These are phyloP conservation scores for Chrysomallon squamiferum DNA, from an alignment of 1,140 invertebrate species.

Conservation along the genomic window DNA sequence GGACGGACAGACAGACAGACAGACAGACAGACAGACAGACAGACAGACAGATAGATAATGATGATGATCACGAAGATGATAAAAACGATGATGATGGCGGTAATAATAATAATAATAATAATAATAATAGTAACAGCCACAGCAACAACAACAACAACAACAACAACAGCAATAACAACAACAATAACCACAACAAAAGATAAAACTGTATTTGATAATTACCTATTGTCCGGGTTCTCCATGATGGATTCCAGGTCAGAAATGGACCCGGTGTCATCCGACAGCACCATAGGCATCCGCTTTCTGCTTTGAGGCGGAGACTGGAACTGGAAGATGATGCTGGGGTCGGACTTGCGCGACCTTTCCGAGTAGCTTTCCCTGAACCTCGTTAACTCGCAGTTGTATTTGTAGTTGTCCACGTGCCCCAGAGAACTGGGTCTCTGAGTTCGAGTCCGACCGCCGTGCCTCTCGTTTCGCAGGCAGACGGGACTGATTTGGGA, in stretches of 20 bases:
- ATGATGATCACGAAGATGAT: no score
- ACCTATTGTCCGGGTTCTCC: constrained; percentile 24
- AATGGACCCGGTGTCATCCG: constrained; percentile 27
- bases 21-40: constrained; percentile 1
- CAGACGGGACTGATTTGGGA: not conserved
- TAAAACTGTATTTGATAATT: no score
- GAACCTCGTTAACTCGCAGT: constrained; percentile 29
- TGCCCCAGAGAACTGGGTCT: constrained; percentile 22
- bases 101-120: no score
- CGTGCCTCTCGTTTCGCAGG: not conserved
- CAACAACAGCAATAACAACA: no score
- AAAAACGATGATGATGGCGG: no score
- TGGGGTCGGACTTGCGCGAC: constrained; percentile 31
- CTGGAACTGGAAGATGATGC: constrained; percentile 14
- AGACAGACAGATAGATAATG: not conserved
- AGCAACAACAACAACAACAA: no score
- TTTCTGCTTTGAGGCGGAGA: constrained; percentile 19
- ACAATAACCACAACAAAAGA: no score
- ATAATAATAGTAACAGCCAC: no score
- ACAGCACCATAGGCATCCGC: constrained; percentile 13
- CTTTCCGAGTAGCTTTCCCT: constrained; percentile 16
- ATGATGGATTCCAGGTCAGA: constrained; percentile 42
- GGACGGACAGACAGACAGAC: not conserved
- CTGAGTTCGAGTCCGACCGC: not conserved
- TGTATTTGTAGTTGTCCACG: constrained; percentile 16